A percentile compares a stretch with the other conserved stretches of the same genome.
phyloP scores from a whole-genome alignment of 2,113 vertebrate genomes.

The Pollimyrus isidori region DNA sequence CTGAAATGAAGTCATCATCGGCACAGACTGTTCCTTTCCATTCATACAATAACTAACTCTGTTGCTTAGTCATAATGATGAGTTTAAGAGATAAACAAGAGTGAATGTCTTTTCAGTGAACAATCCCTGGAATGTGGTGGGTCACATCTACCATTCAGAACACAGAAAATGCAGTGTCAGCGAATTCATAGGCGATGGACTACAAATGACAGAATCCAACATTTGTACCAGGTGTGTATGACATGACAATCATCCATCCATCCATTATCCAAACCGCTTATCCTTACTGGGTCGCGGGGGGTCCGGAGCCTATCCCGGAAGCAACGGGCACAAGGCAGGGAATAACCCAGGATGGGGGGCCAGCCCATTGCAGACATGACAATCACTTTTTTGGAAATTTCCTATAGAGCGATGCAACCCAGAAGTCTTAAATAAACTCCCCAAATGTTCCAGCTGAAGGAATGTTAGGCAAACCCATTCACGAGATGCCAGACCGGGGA shows the following conservation, averaged over 20 bases:
- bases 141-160: not conserved
- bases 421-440: not conserved
- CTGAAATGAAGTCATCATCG: conserved; percentile 12
- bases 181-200: not conserved
- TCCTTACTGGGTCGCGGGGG: too few species aligned
- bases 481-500: not conserved
- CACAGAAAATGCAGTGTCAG: not conserved
- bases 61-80: conserved; percentile 6
- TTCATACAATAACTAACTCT: not conserved
- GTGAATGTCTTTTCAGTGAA: not conserved
- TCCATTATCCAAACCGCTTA: too few species aligned
- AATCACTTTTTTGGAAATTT: not conserved
- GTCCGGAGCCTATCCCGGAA: too few species aligned
- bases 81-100: not conserved
- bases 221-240: not conserved
- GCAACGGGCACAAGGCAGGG: too few species aligned
- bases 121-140: not conserved
- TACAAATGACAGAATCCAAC: not conserved
- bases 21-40: conserved; percentile 6
- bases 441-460: not conserved
- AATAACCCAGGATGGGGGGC: too few species aligned
- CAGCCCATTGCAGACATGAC: too few species aligned
- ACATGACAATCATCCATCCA: conserved; percentile 1
- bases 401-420: not conserved
- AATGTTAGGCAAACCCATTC: conserved; percentile 4